Evolutionary conservation across 23 tunicate genomes (phyloP), one percentile per base, ranked within the genome.

Genomic region (Aplidium turbinatum): DNA sequence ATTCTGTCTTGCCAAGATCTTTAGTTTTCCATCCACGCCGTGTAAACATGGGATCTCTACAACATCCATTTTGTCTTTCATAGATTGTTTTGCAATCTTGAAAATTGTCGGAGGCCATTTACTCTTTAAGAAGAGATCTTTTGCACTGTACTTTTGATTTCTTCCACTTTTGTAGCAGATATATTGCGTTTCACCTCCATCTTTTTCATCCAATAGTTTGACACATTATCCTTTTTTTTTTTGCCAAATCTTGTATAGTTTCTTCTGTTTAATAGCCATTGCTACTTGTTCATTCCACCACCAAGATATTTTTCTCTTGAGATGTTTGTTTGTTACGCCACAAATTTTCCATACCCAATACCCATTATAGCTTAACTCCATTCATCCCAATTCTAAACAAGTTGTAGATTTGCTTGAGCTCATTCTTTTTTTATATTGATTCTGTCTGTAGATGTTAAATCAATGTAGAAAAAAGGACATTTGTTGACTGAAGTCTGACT

Each of bases 291-390:
- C 22, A n/a, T 54, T 54, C 23, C 60, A 54, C 22, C 60, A 13
- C 60, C 22, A 54, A 5, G 60, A 18, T 13, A n/a, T 54, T n/a
- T 54, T 54, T 54, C n/a, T n/a, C n/a, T n/a, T n/a, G n/a, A n/a
- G n/a, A n/a, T n/a, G n/a, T n/a, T n/a, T n/a, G n/a, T n/a, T n/a
- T n/a, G n/a, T n/a, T n/a, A n/a, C n/a, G n/a, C n/a, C n/a, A n/a
- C n/a, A n/a, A n/a, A n/a, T n/a, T n/a, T n/a, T n/a, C n/a, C n/a
- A n/a, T n/a, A n/a, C n/a, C n/a, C n/a, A n/a, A n/a, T n/a, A n/a
- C n/a, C n/a, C n/a, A n/a, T n/a, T n/a, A n/a, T n/a, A n/a, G n/a
- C n/a, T n/a, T n/a, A n/a, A n/a, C n/a, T n/a, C n/a, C n/a, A n/a
- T n/a, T n/a, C n/a, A n/a, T n/a, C n/a, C n/a, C n/a, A n/a, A n/a